phyloP scores from a whole-genome alignment of 2,888 invertebrate species.

The Bembecia ichneumoniformis region DNA sequence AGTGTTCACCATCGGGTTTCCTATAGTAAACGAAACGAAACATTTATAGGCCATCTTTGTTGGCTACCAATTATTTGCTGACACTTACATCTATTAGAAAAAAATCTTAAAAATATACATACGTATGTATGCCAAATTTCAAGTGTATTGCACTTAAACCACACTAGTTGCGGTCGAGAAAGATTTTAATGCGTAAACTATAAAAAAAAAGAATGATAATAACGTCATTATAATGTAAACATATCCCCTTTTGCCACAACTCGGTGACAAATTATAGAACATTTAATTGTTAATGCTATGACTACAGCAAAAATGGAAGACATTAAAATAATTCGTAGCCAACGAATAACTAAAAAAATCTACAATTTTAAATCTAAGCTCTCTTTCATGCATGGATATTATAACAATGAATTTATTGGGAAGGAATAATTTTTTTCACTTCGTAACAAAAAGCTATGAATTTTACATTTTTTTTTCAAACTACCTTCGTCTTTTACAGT shows the following conservation, averaged over 20 bases:
- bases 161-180: conserved; percentile 47
- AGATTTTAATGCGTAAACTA: conserved; percentile 24
- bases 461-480: not conserved
- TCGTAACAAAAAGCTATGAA: conserved; percentile 3
- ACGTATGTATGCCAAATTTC: conserved; percentile 32
- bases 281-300: conserved; percentile 13
- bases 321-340: conserved; percentile 70
- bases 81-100: conserved; percentile 33
- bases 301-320: conserved; percentile 60
- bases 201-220: conserved; percentile 25
- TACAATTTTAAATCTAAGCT: conserved; percentile 43
- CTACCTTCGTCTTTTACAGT: not conserved
- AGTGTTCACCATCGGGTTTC: conserved; percentile 40
- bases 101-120: conserved; percentile 26
- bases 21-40: conserved; percentile 30
- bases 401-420: not conserved
- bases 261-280: conserved; percentile 16
- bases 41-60: conserved; percentile 55
- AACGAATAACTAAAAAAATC: conserved; percentile 44
- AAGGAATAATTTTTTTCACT: not conserved
- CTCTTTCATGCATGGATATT: conserved; percentile 31
- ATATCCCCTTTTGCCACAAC: conserved; percentile 8
- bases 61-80: conserved; percentile 68
- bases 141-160: conserved; percentile 62
- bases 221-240: conserved; percentile 13